Base-by-base conservation (phyloP, 2,797 vertebrate genomes). In the Ficedula albicollis region DNA sequence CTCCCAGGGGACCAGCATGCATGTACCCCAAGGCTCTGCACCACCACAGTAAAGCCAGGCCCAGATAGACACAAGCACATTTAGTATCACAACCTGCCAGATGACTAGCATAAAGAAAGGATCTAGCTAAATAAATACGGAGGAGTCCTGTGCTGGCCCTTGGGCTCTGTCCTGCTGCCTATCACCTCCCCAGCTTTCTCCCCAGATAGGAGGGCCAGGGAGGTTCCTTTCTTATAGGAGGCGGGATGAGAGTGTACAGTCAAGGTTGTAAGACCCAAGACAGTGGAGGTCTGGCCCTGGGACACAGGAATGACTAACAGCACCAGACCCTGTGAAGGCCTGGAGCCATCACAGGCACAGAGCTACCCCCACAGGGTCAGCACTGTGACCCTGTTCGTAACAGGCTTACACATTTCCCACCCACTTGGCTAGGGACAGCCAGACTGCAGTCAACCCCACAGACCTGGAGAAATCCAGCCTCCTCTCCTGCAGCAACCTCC, bases 111-210 rank as follows among this genome's bases (percentile, higher is more conserved):
- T 5, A 89, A 56, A 87, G 5, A 84, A 88, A 68, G 36, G 60
- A 77, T 5, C 81, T 67, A 93, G n/a, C 73, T 95, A 91, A 95
- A 96, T 89, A 96, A 96, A 92, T 81, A 92, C 70, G 6, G 18
- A 56, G 10, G 21, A 56, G 13, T 69, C 70, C 84, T 93, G 87
- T 62, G n/a, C 91, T 93, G 93, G 87, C 74, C 84, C 87, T 64
- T 63, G 75, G 87, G 79, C 69, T 93, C 83, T 56, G 30, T 63
- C 60, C 64, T 74, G 29, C 70, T 73, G 38, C 54, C 83, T 68
- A 49, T 55, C 76, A 74, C 74, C 63, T 90, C 59, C 36, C 16
- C 38, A 32, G 56, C 22, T 58, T 78, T 83, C 32, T 54, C 77
- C 55, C 32, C 51, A 36, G 8, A 36, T 0, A 60, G 48, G 18